A percentile compares a stretch with the other conserved stretches of the same genome.
phyloP scores from a whole-genome alignment of 1,140 invertebrate genomes.

The Caerostris darwini region DNA sequence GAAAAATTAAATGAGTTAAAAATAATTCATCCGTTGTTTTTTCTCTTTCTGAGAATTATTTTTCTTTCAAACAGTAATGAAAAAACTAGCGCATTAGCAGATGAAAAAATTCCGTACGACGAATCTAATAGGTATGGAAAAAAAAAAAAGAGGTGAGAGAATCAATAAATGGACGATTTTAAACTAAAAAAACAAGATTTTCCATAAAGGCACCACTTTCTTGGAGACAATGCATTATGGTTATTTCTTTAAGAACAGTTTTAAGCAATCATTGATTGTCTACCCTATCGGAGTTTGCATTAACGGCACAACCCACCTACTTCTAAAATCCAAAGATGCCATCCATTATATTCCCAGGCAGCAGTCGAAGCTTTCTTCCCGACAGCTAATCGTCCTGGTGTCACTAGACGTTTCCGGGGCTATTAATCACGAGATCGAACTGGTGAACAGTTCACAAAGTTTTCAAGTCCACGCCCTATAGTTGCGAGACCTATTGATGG shows the following conservation, averaged over 20 bases:
- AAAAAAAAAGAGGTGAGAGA: no score
- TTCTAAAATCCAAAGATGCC: conserved; percentile 8
- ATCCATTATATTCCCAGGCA: neutral
- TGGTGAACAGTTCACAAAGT: neutral
- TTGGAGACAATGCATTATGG: neutral
- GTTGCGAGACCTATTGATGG: neutral
- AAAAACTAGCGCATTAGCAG: no score
- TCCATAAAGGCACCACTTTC: no score
- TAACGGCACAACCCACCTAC: neutral
- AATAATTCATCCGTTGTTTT: no score
- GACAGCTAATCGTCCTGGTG: neutral
- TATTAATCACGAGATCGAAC: conserved; percentile 9
- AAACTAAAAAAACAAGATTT: no score
- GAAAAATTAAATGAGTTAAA: no score
- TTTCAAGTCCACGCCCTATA: conserved; percentile 20
- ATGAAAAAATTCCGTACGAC: no score
- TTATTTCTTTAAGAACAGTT: neutral
- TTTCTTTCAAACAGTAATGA: no score
- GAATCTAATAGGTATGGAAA: no score
- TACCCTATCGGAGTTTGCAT: neutral
- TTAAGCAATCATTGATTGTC: neutral
- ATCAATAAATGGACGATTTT: no score
- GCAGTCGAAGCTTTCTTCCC: neutral
- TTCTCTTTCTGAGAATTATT: no score
- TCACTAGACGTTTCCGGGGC: neutral